Evolutionary conservation across 2,797 vertebrate species (phyloP), one percentile per base, ranked within the genome.

Genomic region (Hypotaenidia okinawae): DNA sequence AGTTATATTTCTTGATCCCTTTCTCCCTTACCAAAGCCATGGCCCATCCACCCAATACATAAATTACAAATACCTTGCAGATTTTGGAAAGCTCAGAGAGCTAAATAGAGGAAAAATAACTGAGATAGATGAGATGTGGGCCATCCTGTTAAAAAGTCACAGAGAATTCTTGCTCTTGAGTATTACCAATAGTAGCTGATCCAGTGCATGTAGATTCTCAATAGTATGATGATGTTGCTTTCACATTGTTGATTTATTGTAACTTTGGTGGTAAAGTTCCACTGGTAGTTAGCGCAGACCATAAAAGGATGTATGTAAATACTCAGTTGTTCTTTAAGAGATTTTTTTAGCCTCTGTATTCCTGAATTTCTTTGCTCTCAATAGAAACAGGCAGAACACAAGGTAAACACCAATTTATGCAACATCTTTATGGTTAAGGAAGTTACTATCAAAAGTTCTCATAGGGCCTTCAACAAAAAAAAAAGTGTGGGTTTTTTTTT

Each of bases 361-460:
- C 16, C n/a, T 55, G 37, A 55, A 22, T 41, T 76, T 6, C 2
- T 72, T 85, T 87, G 4, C 2, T 66, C 33, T 74, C 8, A 19
- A 0, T 63, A 51, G 59, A 61, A 64, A 19, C 24, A 52, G 1
- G 0, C 27, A 17, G n/a, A 62, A 2, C 72, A 33, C 3, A 43
- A 41, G 23, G 41, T 7, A 57, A 37, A 68, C 32, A 8, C 15
- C 8, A 17, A 13, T 51, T 82, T 15, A 4, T 66, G 55, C 54
- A 87, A 43, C 68, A 16, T 58, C 11, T 3, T 55, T 88, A 13
- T 59, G 73, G 8, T 51, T 85, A 6, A 85, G 25, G 16, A 47
- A 77, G 32, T 69, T 88, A 16, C 2, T 73, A 49, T 47, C 14
- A 45, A 43, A 51, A 76, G 16, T 57, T 68, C 22, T 84, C 70